These are phyloP conservation scores for Pitta sordida DNA, from an alignment of 2,113 vertebrate species.

Conservation along the genomic window DNA sequence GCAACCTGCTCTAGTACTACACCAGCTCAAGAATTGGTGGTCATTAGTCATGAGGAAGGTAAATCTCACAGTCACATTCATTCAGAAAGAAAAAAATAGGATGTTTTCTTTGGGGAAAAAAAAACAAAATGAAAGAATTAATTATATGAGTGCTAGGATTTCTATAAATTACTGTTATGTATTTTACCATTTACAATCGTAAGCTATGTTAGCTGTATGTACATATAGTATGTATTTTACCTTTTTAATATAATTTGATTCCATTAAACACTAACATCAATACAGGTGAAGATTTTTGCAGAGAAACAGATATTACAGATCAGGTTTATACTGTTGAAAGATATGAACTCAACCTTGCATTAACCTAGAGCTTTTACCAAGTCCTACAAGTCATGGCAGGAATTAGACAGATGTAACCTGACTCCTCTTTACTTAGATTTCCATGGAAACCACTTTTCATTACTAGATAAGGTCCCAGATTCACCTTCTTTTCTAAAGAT, in stretches of 20 bases:
- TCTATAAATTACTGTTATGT: not conserved
- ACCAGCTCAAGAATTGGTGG: not conserved
- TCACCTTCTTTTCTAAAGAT: not conserved
- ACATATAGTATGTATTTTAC: not conserved
- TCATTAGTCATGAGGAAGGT: not conserved
- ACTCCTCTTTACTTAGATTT: constrained; percentile 36
- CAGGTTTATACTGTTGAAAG: not conserved
- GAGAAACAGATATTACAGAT: not conserved
- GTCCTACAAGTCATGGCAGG: constrained; percentile 12
- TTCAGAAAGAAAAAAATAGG: not conserved
- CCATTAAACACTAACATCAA: not conserved
- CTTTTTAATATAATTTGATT: not conserved
- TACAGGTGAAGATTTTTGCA: not conserved
- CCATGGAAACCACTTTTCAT: constrained; percentile 32
- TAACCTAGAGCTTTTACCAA: constrained; percentile 23
- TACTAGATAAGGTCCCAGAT: not conserved
- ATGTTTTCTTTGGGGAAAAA: not conserved
- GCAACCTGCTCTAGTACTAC: not conserved
- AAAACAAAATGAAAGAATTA: not conserved
- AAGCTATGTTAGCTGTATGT: not conserved
- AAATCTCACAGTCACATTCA: not conserved
- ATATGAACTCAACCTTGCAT: not conserved
- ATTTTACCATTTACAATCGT: not conserved
- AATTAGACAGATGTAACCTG: constrained; percentile 28
- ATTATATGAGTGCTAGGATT: not conserved